phyloP scores from a whole-genome alignment of 2,797 vertebrate species.

The Hylomyscus alleni region DNA sequence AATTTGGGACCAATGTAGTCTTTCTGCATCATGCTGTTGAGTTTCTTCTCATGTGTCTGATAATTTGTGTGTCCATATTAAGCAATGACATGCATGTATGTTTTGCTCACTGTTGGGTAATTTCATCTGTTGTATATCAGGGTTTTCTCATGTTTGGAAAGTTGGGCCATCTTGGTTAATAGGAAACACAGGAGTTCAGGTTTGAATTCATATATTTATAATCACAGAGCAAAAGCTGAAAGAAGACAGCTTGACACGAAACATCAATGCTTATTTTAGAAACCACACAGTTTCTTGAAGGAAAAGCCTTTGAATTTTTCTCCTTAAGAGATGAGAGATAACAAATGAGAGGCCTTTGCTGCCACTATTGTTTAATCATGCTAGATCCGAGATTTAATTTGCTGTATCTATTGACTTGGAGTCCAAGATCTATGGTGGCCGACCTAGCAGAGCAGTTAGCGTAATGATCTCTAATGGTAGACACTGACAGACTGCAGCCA shows the following conservation, averaged over 20 bases:
- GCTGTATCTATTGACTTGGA: conserved; percentile 12
- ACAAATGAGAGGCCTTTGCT: neutral
- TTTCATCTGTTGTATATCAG: neutral
- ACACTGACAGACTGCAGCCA: neutral
- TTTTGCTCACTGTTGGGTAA: neutral
- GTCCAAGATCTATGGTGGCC: neutral
- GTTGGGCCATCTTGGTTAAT: neutral
- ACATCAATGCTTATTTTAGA: neutral
- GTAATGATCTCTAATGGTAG: neutral
- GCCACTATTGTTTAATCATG: neutral
- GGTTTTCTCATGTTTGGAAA: neutral
- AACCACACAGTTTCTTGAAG: neutral
- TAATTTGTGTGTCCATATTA: neutral
- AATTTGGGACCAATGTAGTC: neutral
- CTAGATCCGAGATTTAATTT: neutral
- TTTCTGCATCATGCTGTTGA: neutral
- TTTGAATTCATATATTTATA: neutral
- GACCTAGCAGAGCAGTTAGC: neutral
- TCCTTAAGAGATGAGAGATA: neutral
- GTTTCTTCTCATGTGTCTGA: neutral
- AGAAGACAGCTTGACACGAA: neutral
- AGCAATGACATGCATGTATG: neutral
- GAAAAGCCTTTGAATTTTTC: neutral
- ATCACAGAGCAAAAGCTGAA: neutral
- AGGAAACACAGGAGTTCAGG: neutral